Base-by-base conservation (phyloP, 2,888 invertebrate genomes). In the Nemoura dubitans region DNA sequence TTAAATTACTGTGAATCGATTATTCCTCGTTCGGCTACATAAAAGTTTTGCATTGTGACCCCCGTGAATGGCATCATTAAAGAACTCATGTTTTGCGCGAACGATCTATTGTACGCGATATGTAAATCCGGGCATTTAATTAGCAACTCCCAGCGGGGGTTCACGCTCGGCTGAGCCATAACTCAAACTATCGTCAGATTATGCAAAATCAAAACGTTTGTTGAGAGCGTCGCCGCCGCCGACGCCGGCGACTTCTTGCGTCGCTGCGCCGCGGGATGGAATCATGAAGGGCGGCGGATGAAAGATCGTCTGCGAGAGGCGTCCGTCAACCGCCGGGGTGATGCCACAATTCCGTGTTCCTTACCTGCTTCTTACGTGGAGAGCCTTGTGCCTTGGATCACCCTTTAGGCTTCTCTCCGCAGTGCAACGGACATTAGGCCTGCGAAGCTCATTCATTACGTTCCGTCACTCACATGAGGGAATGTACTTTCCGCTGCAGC, bases 41-140 rank as follows among this genome's bases (percentile, higher is more conserved):
- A 14, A 21, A 14, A 59, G 59, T 59, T 59, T 59, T 59, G 16
- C 21, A 59, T 59, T 59, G 59, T 59, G 59, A 7, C 2, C 16
- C 59, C 1, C 21, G 14, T 59, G 59, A 59, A 59, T 59, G 59
- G 59, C 59, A 14, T 59, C 59, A 59, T 59, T 59, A 59, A 21
- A 59, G 59, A 21, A 59, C 59, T 59, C 16, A 21, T 59, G 78
- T 27, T 78, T 78, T 26, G 78, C 27, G 14, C 78, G 26, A 26
- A 78, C 28, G 78, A 27, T 16, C 78, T 16, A 78, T 78, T 78
- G 78, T 78, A 59, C 16, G 78, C 29, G 76, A 84, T 84, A 84
- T 84, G 84, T 84, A 84, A 84, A 84, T 84, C 29, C 2, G 76
- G 21, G 76, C 76, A 84, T 84, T 84, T 84, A 84, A 84, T 84